phyloP scores from a whole-genome alignment of 2,888 invertebrate genomes.

The Biston stratarius region DNA sequence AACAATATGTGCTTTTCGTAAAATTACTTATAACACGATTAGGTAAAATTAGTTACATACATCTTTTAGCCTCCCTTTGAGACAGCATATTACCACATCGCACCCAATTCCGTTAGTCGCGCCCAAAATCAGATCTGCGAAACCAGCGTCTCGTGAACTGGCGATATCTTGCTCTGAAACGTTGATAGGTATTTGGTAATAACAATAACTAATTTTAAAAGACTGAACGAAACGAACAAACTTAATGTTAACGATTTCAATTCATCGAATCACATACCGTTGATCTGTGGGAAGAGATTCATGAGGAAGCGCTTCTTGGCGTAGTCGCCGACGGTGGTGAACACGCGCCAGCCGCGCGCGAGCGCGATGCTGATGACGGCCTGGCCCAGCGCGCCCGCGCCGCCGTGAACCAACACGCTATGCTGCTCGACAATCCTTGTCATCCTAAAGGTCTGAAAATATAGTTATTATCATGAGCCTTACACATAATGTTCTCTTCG shows the following conservation, averaged over 20 bases:
- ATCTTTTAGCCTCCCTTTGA: slow-evolving; percentile 57
- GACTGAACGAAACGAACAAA: no score
- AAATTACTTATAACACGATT: not conserved
- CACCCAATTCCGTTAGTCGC: slow-evolving; percentile 42
- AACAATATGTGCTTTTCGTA: not conserved
- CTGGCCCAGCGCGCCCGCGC: slow-evolving; percentile 67
- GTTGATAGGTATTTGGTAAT: not conserved
- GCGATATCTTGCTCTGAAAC: slow-evolving; percentile 65
- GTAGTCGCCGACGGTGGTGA: slow-evolving; percentile 65
- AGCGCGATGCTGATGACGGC: slow-evolving; percentile 65
- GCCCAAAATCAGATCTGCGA: slow-evolving; percentile 41
- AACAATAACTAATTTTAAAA: no score
- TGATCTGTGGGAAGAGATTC: slow-evolving; percentile 64
- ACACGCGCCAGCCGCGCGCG: slow-evolving; percentile 61
- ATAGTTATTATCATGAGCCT: no score
- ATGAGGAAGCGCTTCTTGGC: slow-evolving; percentile 65
- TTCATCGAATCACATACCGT: slow-evolving; percentile 50
- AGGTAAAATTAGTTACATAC: slow-evolving; percentile 57
- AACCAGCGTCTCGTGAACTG: slow-evolving; percentile 61
- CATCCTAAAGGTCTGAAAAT: not conserved
- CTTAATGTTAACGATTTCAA: no score
- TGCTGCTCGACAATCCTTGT: not conserved
- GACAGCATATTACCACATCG: slow-evolving; percentile 43
- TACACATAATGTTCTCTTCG: no score
- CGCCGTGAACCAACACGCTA: slow-evolving; percentile 2